Evolutionary conservation across 2,888 invertebrate species (phyloP).

Genomic region (Myopa testacea): DNA sequence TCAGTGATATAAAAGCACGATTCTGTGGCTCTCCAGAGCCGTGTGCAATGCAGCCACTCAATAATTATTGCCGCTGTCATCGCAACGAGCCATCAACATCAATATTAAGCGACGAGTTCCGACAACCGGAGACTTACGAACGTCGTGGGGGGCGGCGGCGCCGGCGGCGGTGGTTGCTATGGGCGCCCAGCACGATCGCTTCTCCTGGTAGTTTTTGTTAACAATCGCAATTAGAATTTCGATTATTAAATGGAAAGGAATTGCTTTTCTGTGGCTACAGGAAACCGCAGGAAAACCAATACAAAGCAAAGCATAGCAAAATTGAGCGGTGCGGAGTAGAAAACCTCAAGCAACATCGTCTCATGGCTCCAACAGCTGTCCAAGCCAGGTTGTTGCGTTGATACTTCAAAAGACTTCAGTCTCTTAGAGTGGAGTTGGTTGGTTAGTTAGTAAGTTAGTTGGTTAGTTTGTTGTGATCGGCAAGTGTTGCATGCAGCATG

Average conservation of each 20-base stretch:
- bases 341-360: not conserved
- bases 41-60: constrained; percentile 13
- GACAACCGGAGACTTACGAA: constrained; percentile 25
- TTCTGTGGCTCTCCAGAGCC: not conserved
- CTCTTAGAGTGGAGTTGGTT: not conserved
- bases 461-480: not conserved
- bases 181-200: constrained; percentile 21
- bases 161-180: not conserved
- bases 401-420: no score
- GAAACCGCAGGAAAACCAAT: not conserved
- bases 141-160: constrained; percentile 25
- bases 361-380: not conserved
- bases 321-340: not conserved
- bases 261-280: not conserved
- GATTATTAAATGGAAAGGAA: constrained; percentile 19
- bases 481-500: constrained; percentile 38
- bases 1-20: constrained; percentile 15
- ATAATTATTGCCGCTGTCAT: constrained; percentile 41
- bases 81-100: constrained; percentile 37
- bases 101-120: constrained; percentile 37
- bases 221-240: constrained; percentile 33
- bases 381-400: not conserved
- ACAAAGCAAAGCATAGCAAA: not conserved
- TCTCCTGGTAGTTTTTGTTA: constrained; percentile 2
- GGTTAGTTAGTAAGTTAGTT: not conserved